These are phyloP conservation scores for Urocyon cinereoargenteus DNA, from an alignment of 2,797 vertebrate genomes.

Conservation along the genomic window DNA sequence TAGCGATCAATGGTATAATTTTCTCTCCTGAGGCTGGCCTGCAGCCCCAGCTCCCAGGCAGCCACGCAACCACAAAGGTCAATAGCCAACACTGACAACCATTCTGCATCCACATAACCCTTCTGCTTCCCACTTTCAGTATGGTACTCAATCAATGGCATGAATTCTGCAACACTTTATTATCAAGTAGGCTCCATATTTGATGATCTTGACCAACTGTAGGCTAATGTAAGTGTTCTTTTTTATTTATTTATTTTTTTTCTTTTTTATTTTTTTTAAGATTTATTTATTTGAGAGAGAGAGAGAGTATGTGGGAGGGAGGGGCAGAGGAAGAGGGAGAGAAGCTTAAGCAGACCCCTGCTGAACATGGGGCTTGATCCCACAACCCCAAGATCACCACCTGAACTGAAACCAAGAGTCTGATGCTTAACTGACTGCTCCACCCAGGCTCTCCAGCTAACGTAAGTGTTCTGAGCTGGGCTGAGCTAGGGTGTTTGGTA, in stretches of 20 bases:
- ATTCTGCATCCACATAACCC: background rate
- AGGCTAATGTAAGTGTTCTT: background rate
- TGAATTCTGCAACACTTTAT: background rate
- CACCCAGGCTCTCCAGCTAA: background rate
- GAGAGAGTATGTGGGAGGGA: background rate
- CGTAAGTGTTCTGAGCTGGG: background rate
- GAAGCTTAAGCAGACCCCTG: background rate
- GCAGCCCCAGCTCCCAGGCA: background rate
- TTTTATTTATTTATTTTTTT: background rate
- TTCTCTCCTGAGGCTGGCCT: background rate
- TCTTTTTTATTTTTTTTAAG: background rate
- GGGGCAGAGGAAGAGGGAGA: background rate
- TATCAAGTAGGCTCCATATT: background rate
- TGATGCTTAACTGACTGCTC: background rate
- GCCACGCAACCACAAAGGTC: rapidly evolving
- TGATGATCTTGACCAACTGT: background rate
- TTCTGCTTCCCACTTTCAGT: background rate
- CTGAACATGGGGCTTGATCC: background rate
- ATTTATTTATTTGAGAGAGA: background rate
- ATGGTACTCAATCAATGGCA: background rate
- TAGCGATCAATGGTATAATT: rapidly evolving
- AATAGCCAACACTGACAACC: background rate
- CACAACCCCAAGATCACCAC: background rate
- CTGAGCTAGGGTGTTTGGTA: background rate
- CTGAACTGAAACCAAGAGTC: background rate